Evolutionary conservation across 2,113 vertebrate genomes (phyloP), one percentile per base, ranked within the genome.

Genomic region (Hucho hucho): DNA sequence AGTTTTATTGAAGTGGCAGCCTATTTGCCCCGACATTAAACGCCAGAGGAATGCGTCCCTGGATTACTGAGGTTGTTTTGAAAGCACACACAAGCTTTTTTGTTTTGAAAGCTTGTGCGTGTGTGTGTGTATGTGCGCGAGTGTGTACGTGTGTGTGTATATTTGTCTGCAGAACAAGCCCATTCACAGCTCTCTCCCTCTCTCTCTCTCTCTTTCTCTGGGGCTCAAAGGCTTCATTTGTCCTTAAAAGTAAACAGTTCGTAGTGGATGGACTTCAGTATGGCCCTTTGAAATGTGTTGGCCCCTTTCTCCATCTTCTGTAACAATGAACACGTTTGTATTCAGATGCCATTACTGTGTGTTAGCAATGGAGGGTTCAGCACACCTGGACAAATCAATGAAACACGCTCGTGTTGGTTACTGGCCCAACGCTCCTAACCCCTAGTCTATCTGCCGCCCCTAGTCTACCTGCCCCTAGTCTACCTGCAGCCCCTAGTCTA

Each of bases 1-100:
- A 87, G 90, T 91, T 92, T 93, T 89, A 90, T 92, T 92, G 92
- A 93, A 92, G 90, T 92, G 90, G 90, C 87, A 82, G 88, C 82
- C 86, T 91, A 90, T 92, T 93, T 92, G 89, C 91, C 88, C 84
- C 91, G 84, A 85, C 92, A 91, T 92, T 92, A 92, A 92, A 92
- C 72, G 79, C 84, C 88, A 53, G 83, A 88, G 91, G 92, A 93
- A 93, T 93, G 91, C 77, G 87, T 89, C 83, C 82, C 83, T 79
- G 87, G 87, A 90, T 90, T 90, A 85, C 86, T 84, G 87, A 91
- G 89, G 89, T 91, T 91, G 88, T 92, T 93, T 93, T 93, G 92
- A 92, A 90, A 90, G n/a, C n/a, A n/a, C n/a, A n/a, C n/a, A n/a
- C n/a, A n/a, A n/a, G n/a, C n/a, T n/a, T n/a, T n/a, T 92, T 87